phyloP scores from a whole-genome alignment of 2,797 vertebrate species.

The Paedocypris micromegethes region DNA sequence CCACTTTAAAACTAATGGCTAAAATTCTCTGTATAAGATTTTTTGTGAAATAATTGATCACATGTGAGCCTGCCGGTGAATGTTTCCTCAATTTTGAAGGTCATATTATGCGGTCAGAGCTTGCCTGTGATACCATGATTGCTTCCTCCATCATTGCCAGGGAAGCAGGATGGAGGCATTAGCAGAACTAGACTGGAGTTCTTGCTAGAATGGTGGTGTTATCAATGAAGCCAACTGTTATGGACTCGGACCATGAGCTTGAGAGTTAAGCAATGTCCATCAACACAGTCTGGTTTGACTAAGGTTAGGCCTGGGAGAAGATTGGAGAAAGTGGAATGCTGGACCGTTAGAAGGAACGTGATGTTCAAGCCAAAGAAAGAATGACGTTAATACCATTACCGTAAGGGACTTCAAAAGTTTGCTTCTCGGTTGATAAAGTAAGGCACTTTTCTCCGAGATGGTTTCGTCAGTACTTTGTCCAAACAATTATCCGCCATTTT shows the following conservation, averaged over 20 bases:
- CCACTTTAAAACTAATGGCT: constrained; percentile 71
- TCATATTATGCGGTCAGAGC: constrained; percentile 67
- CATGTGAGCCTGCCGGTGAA: constrained; percentile 70
- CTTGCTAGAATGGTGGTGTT: constrained; percentile 53
- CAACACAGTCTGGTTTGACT: constrained; percentile 46
- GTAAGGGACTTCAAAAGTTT: constrained; percentile 6
- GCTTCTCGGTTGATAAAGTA: background rate
- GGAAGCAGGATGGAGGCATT: constrained; percentile 43
- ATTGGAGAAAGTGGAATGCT: constrained; percentile 17
- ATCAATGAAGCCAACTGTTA: constrained; percentile 46
- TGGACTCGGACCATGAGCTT: constrained; percentile 50
- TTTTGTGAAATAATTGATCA: constrained; percentile 72
- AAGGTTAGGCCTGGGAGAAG: constrained; percentile 30
- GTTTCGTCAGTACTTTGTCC: constrained; percentile 20
- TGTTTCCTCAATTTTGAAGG: constrained; percentile 69
- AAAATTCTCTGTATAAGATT: constrained; percentile 55
- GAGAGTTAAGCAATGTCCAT: constrained; percentile 13
- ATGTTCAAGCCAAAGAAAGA: constrained; percentile 26
- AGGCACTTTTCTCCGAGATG: background rate
- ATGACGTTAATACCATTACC: constrained; percentile 25
- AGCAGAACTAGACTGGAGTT: constrained; percentile 53
- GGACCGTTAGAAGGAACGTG: constrained; percentile 1
- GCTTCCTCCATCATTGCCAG: constrained; percentile 56
- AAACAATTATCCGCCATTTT: constrained; percentile 20
- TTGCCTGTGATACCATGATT: constrained; percentile 70